phyloP scores from a whole-genome alignment of 2,888 invertebrate species.

The Cheilosia vernalis region DNA sequence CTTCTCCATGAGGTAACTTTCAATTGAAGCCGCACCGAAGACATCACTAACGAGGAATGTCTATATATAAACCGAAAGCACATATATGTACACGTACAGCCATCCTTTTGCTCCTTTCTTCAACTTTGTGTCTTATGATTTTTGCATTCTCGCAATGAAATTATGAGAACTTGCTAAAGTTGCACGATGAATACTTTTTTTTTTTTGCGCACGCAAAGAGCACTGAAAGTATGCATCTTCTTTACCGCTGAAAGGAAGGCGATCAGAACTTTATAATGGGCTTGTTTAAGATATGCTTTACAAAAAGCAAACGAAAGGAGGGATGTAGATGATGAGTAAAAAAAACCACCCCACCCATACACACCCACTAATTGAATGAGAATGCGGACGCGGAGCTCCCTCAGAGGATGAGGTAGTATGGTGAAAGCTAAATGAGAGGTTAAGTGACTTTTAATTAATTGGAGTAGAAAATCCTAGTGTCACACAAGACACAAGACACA shows the following conservation, averaged over 20 bases:
- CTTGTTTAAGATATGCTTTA: conserved; percentile 10
- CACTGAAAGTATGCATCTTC: conserved; percentile 33
- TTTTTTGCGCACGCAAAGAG: conserved; percentile 9
- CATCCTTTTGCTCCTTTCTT: background rate
- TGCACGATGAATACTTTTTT: conserved; percentile 28
- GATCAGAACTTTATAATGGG: conserved; percentile 55
- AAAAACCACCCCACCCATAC: background rate
- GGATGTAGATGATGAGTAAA: background rate
- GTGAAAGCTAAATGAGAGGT: conserved; percentile 38
- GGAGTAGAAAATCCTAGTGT: conserved; percentile 44
- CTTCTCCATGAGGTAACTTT: background rate
- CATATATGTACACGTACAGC: background rate
- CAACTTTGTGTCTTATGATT: conserved; percentile 36
- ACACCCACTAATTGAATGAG: conserved; percentile 14
- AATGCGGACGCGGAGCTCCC: background rate
- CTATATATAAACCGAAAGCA: background rate
- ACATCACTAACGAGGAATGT: background rate
- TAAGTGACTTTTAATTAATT: conserved; percentile 71
- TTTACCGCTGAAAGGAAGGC: conserved; percentile 6
- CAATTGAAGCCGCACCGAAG: conserved; percentile 9
- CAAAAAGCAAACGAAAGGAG: conserved; percentile 7
- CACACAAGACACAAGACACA: background rate
- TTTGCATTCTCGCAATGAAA: conserved; percentile 48
- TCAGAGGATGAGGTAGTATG: background rate
- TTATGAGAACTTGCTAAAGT: conserved; percentile 54